phyloP scores from a whole-genome alignment of 2,797 vertebrate species.

The Lacerta agilis region DNA sequence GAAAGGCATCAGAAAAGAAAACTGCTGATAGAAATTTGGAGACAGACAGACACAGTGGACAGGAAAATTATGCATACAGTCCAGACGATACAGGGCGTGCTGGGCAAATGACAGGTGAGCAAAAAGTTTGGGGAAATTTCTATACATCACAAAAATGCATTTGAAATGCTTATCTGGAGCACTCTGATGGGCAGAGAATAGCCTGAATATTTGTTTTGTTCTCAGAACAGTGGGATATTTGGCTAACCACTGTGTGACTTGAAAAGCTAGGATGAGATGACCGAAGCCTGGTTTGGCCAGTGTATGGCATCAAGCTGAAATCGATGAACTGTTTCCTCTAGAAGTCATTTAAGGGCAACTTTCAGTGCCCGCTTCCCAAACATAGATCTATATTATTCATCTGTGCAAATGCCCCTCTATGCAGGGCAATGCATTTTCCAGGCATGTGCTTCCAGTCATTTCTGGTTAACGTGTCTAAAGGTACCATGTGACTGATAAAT shows the following conservation, averaged over 20 bases:
- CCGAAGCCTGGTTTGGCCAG: neutral
- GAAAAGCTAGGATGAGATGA: neutral
- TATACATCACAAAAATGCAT: neutral
- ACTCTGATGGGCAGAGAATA: constrained; percentile 1
- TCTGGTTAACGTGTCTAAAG: neutral
- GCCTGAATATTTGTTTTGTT: neutral
- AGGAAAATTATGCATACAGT: constrained; percentile 72
- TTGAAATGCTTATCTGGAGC: neutral
- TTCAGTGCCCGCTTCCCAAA: neutral
- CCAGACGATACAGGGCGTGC: constrained; percentile 56
- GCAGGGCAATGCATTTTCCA: neutral
- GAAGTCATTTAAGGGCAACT: neutral
- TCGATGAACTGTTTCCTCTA: neutral
- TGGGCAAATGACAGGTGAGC: constrained; percentile 63
- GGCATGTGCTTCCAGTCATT: neutral
- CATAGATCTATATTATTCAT: neutral
- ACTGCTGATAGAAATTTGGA: constrained; percentile 23
- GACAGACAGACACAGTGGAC: constrained; percentile 50
- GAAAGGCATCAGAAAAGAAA: constrained; percentile 66
- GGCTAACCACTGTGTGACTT: neutral
- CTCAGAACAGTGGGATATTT: neutral
- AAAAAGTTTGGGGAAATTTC: neutral
- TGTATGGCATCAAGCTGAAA: neutral
- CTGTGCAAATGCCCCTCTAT: neutral
- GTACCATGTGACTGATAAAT: no score